Evolutionary conservation across 2,888 invertebrate species (phyloP).

Genomic region (Oscheius sp.): DNA sequence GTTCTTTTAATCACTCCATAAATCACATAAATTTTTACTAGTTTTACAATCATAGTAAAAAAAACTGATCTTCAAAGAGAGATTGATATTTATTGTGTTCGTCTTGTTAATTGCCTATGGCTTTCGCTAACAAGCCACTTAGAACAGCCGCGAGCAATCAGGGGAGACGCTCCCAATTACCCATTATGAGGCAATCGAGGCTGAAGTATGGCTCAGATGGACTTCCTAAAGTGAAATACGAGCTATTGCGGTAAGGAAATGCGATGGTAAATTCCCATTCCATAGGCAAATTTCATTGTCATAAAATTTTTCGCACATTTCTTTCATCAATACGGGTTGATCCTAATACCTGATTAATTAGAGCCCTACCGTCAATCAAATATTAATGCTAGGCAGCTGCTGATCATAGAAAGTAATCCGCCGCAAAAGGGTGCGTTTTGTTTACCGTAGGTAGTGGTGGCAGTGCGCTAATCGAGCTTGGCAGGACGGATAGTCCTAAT

Average conservation of each 20-base stretch:
- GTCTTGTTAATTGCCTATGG: slow-evolving; percentile 23
- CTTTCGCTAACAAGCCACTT: slow-evolving; percentile 29
- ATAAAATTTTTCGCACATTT: too few relatives aligned
- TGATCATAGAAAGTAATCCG: slow-evolving; percentile 21
- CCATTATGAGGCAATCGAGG: slow-evolving; percentile 26
- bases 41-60: too few relatives aligned
- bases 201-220: slow-evolving; percentile 27
- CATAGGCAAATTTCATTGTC: too few relatives aligned
- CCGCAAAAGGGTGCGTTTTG: slow-evolving; percentile 22
- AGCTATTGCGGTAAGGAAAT: neutral
- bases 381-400: slow-evolving; percentile 10
- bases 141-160: slow-evolving; percentile 24
- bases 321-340: too few relatives aligned
- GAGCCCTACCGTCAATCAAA: slow-evolving; percentile 21
- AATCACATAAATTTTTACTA: neutral
- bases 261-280: neutral
- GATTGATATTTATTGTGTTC: slow-evolving; percentile 16
- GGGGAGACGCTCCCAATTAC: slow-evolving; percentile 29
- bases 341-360: slow-evolving; percentile 6
- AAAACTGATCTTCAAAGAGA: too few relatives aligned
- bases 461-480: slow-evolving; percentile 14
- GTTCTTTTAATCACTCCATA: neutral
- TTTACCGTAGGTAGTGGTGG: slow-evolving; percentile 19
- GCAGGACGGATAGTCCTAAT: slow-evolving; percentile 29
- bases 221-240: slow-evolving; percentile 24